These are phyloP conservation scores for Elephantulus edwardii DNA, from an alignment of 2,113 vertebrate species.

Conservation along the genomic window DNA sequence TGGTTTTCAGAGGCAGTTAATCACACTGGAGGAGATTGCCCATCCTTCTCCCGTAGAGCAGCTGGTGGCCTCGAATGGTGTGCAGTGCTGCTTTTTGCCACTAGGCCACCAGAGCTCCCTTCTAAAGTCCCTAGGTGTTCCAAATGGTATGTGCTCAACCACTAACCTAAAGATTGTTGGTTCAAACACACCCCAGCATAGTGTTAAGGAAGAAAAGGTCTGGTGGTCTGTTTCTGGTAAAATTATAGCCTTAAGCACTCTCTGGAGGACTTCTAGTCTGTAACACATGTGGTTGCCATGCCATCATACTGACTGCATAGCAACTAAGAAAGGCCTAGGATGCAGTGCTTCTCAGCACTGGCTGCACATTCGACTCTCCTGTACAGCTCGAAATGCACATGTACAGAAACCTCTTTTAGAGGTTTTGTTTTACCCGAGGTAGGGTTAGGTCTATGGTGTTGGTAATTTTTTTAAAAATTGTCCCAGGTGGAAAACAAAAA, in stretches of 20 bases:
- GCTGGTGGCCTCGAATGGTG: too few relatives aligned
- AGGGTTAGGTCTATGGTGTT: not conserved
- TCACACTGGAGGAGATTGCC: too few relatives aligned
- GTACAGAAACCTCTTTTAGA: not conserved
- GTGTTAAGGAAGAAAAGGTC: not conserved
- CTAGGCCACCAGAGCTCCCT: too few relatives aligned
- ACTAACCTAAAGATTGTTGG: not conserved
- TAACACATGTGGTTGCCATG: not conserved
- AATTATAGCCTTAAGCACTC: not conserved
- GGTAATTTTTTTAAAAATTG: conserved; percentile 23
- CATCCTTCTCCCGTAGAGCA: too few relatives aligned
- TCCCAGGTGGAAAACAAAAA: conserved; percentile 6
- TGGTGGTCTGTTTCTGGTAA: not conserved
- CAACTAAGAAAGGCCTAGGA: not conserved
- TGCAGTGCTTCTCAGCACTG: not conserved
- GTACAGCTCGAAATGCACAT: not conserved
- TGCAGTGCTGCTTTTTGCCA: too few relatives aligned
- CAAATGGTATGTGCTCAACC: not conserved
- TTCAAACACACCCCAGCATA: not conserved
- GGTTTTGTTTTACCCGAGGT: not conserved
- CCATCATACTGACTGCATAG: not conserved
- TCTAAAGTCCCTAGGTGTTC: too few relatives aligned
- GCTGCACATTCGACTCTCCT: not conserved
- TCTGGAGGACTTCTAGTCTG: not conserved
- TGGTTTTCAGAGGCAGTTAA: too few relatives aligned